A percentile compares a stretch with the other conserved stretches of the same genome.
Evolutionary conservation across 2,888 invertebrate genomes (phyloP).

Genomic region (Tenthredo scrophulariae): DNA sequence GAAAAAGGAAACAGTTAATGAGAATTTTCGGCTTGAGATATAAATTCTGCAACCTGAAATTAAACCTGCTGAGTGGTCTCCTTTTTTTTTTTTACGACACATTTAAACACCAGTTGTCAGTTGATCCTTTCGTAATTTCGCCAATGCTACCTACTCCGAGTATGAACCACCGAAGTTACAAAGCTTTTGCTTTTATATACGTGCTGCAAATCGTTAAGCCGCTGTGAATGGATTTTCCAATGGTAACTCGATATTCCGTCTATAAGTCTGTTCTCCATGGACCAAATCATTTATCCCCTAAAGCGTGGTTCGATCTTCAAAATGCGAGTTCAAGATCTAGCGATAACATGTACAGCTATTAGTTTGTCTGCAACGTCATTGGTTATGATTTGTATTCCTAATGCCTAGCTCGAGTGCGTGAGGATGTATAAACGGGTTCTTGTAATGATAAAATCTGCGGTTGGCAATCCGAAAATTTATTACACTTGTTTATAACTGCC

Average conservation of each 20-base stretch:
- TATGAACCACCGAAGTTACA: not conserved
- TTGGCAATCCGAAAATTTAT: slow-evolving; percentile 18
- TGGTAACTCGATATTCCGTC: slow-evolving; percentile 10
- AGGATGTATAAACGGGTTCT: slow-evolving; percentile 31
- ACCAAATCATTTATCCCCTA: not conserved
- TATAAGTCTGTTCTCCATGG: not conserved
- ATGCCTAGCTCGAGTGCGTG: not conserved
- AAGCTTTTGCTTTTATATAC: not conserved
- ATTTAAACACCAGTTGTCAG: not conserved
- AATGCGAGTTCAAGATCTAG: not conserved
- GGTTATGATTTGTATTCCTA: slow-evolving; percentile 16
- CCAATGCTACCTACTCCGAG: not conserved
- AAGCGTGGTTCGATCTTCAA: slow-evolving; percentile 15
- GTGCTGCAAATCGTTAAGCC: not conserved
- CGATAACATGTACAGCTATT: slow-evolving; percentile 5
- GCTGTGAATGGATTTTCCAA: not conserved
- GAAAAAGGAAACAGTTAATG: not conserved
- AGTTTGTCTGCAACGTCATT: slow-evolving; percentile 20
- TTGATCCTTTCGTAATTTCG: slow-evolving; percentile 8
- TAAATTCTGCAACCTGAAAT: not conserved
- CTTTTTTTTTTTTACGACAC: not conserved
- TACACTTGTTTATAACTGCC: slow-evolving; percentile 4
- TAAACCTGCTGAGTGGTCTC: not conserved
- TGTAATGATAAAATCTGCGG: slow-evolving; percentile 22
- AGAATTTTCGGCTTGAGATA: not conserved